Conservation (phyloP, 1,140 invertebrate genomes). For the Bombus consobrinus region DNA sequence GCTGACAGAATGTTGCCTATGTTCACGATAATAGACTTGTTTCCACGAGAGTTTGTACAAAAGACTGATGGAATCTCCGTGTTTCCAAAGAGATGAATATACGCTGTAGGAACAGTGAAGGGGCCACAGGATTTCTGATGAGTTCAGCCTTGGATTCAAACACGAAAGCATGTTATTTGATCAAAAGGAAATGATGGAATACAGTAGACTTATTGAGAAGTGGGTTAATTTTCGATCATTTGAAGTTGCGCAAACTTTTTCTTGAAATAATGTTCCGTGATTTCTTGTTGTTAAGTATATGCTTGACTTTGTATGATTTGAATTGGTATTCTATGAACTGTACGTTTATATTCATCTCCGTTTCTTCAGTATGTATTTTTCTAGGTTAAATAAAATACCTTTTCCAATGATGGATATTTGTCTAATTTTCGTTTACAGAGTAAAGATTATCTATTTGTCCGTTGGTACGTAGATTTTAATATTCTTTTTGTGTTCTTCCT, state of each 20-base stretch:
- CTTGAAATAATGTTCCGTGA: background rate
- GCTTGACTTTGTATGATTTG: too few species aligned
- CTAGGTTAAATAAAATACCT: background rate
- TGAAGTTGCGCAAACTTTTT: background rate
- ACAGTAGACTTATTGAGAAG: background rate
- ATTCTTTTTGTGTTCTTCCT: too few species aligned
- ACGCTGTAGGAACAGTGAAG: too few species aligned
- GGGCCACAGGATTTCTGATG: background rate
- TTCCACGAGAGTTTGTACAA: background rate
- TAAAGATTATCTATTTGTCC: background rate
- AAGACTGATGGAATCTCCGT: background rate
- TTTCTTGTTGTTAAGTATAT: background rate
- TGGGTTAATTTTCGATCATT: slow-evolving; percentile 5
- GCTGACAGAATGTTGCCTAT: background rate
- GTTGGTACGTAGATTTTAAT: too few species aligned
- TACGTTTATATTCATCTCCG: background rate
- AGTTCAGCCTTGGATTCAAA: background rate
- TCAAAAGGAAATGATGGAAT: background rate
- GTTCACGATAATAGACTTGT: background rate
- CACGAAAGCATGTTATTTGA: background rate
- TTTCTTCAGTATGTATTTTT: background rate
- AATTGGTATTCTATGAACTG: background rate
- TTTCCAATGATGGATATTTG: background rate
- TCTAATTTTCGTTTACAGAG: background rate
- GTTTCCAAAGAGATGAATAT: background rate